phyloP scores from a whole-genome alignment of 1,140 invertebrate species.

The Zelostemma sp. region DNA sequence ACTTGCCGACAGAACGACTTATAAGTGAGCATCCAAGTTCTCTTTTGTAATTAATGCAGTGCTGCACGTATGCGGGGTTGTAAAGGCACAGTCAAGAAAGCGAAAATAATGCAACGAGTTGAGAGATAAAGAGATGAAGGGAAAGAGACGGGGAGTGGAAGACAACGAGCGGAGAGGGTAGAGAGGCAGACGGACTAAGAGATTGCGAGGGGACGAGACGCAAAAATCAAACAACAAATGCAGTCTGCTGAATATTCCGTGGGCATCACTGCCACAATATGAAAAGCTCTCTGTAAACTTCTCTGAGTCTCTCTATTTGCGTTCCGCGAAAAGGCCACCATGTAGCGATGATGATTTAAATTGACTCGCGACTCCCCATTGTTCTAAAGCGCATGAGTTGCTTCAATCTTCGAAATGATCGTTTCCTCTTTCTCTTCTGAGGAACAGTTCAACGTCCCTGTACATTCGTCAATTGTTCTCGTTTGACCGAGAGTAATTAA shows the following conservation, averaged over 20 bases:
- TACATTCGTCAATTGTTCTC: background rate
- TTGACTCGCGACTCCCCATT: slow-evolving; percentile 4
- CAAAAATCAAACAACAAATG: slow-evolving; percentile 48
- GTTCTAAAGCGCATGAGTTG: background rate
- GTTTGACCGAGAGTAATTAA: too few relatives aligned
- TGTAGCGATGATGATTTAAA: slow-evolving; percentile 2
- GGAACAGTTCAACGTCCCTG: too few relatives aligned
- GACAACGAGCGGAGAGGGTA: slow-evolving; percentile 20
- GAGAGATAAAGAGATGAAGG: slow-evolving; percentile 34
- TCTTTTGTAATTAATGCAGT: slow-evolving; percentile 30
- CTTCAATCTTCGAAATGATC: background rate
- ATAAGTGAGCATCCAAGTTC: slow-evolving; percentile 27
- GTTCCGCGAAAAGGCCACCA: slow-evolving; percentile 15
- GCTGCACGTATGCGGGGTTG: slow-evolving; percentile 11
- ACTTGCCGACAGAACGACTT: slow-evolving; percentile 19
- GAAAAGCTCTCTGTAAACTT: slow-evolving; percentile 34
- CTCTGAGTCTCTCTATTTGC: slow-evolving; percentile 27
- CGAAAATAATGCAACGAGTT: slow-evolving; percentile 47
- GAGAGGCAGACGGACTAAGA: slow-evolving; percentile 32
- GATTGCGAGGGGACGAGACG: slow-evolving; percentile 40
- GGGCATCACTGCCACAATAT: slow-evolving; percentile 38
- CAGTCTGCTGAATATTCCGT: slow-evolving; percentile 36
- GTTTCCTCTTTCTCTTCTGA: background rate
- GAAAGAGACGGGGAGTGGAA: slow-evolving; percentile 24
- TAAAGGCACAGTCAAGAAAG: slow-evolving; percentile 40